Conservation (phyloP, 2,797 vertebrate species). For the Notamacropus eugenii region DNA sequence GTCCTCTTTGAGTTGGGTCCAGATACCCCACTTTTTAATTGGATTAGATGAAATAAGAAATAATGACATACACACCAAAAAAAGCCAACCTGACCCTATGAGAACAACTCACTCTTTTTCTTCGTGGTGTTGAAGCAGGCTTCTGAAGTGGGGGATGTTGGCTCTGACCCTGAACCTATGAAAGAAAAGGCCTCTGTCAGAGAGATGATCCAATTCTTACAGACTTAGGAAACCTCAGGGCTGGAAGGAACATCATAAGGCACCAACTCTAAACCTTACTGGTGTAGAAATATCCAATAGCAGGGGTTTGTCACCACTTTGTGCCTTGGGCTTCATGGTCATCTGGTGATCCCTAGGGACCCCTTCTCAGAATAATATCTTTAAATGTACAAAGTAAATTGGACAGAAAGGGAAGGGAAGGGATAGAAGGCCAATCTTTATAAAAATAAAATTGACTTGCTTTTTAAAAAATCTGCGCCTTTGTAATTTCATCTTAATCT, state of each 20-base stretch:
- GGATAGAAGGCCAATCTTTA: background rate
- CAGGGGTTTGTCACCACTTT: background rate
- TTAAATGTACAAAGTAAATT: background rate
- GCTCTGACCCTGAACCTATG: background rate
- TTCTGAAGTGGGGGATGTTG: background rate
- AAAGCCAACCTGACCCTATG: background rate
- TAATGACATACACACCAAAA: background rate
- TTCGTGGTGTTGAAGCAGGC: background rate
- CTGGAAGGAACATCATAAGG: background rate
- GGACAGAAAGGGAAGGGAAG: background rate
- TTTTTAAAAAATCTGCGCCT: background rate
- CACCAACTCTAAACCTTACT: too few species aligned
- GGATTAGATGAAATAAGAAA: background rate
- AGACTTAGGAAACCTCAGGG: background rate
- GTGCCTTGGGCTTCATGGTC: too few species aligned
- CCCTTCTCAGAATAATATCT: background rate
- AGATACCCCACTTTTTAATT: background rate
- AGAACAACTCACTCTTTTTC: background rate
- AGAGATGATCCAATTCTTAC: background rate
- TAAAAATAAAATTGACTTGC: background rate
- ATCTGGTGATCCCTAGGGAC: background rate
- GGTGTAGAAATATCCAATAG: background rate
- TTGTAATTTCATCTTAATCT: background rate
- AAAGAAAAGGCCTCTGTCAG: background rate
- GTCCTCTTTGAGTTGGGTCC: background rate